Conservation (phyloP, 2,113 vertebrate species). For the Otolemur garnettii region DNA sequence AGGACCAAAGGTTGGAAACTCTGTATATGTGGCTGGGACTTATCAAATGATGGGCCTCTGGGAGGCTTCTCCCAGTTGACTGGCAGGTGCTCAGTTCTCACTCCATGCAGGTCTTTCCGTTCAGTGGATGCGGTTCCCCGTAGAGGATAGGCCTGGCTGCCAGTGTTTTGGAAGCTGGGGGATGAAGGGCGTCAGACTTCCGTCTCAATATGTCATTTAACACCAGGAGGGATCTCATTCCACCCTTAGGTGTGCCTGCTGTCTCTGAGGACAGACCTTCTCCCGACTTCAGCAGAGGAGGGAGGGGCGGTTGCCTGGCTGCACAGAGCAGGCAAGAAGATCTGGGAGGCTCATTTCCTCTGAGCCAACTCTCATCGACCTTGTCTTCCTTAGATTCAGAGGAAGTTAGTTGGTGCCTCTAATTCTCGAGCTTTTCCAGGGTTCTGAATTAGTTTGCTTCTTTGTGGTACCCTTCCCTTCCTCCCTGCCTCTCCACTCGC, state of each 20-base stretch:
- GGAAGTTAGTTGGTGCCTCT: background rate
- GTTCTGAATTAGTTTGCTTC: background rate
- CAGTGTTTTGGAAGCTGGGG: background rate
- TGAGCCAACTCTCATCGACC: background rate
- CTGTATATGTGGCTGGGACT: background rate
- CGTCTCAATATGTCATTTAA: background rate
- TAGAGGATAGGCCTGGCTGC: background rate
- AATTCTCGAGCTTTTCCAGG: background rate
- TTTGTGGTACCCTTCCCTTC: no score
- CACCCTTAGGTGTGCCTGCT: rapidly evolving
- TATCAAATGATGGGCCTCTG: background rate
- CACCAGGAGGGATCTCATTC: background rate
- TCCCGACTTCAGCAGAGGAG: background rate
- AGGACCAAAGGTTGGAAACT: background rate
- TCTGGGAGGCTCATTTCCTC: background rate
- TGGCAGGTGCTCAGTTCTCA: background rate
- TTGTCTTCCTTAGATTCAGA: background rate
- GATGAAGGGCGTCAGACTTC: background rate
- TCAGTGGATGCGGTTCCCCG: conserved; percentile 27
- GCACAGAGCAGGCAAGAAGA: background rate
- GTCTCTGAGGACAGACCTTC: background rate
- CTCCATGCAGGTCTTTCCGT: background rate
- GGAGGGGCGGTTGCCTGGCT: background rate
- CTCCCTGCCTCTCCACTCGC: rapidly evolving
- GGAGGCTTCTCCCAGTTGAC: background rate